Evolutionary conservation across 2,113 vertebrate genomes (phyloP), one percentile per base, ranked within the genome.

Genomic region (Caloenas nicobarica): DNA sequence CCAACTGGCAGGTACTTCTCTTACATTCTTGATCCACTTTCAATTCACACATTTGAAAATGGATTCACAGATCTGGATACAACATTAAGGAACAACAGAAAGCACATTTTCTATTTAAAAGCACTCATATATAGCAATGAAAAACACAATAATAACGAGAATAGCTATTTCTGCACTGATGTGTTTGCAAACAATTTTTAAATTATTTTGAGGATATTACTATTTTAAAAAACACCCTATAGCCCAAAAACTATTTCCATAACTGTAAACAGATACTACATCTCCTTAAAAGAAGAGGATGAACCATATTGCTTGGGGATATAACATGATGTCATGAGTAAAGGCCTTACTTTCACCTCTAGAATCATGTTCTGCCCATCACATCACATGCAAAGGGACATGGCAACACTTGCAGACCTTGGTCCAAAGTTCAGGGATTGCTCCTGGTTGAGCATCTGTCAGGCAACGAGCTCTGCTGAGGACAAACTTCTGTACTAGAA

Each of bases 11-110:
- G 40, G 42, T 29, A 31, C 9, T 42, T 62, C 16, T 38, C 54
- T 29, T n/a, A 72, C 23, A 58, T 48, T 79, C 22, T 40, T 50
- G 50, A 80, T 77, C 33, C 23, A 44, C 50, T 89, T 89, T 48
- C 16, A 87, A 33, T 70, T 87, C 74, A 85, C 74, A 38, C 53
- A 44, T 66, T 68, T 69, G 58, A 61, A 94, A 89, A 92, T 7
- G 28, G n/a, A 65, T 80, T 72, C 54, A 28, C 46, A 46, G 46
- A 89, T 64, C 66, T 28, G 15, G 28, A 79, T 17, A 58, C 40
- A 80, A 53, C 40, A 53, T 31, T 57, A 80, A 0, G 2, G 50
- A 77, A 64, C 31, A 69, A 68, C 0, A 72, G 42, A 74, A 64
- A 64, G 19, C 26, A 40, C 42, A 29, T 25, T 40, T 81, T 57